Evolutionary conservation across 2,888 invertebrate species (phyloP), one percentile per base, ranked within the genome.

Genomic region (Dynastes grantii): DNA sequence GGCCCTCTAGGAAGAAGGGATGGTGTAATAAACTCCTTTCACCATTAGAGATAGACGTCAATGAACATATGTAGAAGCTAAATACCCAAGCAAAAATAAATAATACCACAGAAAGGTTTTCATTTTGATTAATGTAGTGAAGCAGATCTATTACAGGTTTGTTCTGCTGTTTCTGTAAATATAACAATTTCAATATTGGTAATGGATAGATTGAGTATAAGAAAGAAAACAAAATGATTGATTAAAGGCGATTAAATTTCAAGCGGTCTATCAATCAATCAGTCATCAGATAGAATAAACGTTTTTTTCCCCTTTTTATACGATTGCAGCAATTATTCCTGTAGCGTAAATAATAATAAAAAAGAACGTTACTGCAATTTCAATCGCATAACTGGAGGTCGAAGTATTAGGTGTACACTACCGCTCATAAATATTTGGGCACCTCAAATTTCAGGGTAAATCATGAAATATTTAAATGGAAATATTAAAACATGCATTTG

Each of bases 211-310:
- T 16, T 2, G 55, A 22, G 22, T 27, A 37, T 5, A 37, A 37
- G 32, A 58, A 58, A 22, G 22, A 58, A 1, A 58, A 16, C 55
- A 16, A 58, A 9, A 27, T 58, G 22, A 58, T 58, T 58, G 55
- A 58, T 58, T 58, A 22, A 58, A 22, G 22, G 55, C 6, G 55
- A 22, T 58, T 58, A 22, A 8, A 58, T 58, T 58, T 58, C 22
- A 58, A 16, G 22, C 55, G n/a, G 22, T 22, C 55, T 16, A 58
- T 58, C 55, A 58, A 58, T 58, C 55, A 58, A 58, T 58, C 55
- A 58, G 5, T 58, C 55, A 58, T 8, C 16, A 8, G 22, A 22
- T 58, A 58, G 22, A 58, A 58, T 58, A 58, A 58, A 58, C 8
- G 55, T 58, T 58, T 22, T 58, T 58, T 58, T 22, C n/a, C 16